These are phyloP conservation scores for Trinorchestia longiramus DNA, from an alignment of 1,140 invertebrate genomes.

Conservation along the genomic window DNA sequence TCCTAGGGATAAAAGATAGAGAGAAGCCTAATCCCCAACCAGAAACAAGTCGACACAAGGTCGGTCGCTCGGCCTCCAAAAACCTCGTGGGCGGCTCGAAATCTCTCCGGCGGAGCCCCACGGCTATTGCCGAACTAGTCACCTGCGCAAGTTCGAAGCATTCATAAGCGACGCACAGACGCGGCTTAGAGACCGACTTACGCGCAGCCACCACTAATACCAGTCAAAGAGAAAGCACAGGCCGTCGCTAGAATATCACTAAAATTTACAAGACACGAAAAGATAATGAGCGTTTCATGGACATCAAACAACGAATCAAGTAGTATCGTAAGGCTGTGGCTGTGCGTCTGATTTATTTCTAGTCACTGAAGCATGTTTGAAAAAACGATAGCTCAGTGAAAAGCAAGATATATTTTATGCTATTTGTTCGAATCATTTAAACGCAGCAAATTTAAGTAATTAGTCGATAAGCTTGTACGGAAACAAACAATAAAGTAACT, in stretches of 20 bases:
- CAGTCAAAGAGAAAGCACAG: not conserved
- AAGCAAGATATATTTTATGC: not conserved
- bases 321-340: not conserved
- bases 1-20: not conserved
- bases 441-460: not conserved
- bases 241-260: not conserved
- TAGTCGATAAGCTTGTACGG: not conserved
- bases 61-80: not conserved
- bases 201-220: not conserved
- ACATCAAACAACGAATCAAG: not conserved
- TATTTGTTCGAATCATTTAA: not conserved
- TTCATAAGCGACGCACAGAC: not conserved
- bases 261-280: not conserved
- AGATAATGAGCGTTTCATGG: not conserved
- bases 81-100: slow-evolving; percentile 30
- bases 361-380: not conserved
- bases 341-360: not conserved
- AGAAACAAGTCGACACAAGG: not conserved
- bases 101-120: not conserved
- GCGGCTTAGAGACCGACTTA: not conserved
- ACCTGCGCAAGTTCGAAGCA: not conserved
- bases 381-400: not conserved
- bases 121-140: not conserved
- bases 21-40: slow-evolving; percentile 37
- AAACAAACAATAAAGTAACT: not conserved